Base-by-base conservation (phyloP, 2,888 invertebrate genomes). In the Xanthorhoe spadicearia region DNA sequence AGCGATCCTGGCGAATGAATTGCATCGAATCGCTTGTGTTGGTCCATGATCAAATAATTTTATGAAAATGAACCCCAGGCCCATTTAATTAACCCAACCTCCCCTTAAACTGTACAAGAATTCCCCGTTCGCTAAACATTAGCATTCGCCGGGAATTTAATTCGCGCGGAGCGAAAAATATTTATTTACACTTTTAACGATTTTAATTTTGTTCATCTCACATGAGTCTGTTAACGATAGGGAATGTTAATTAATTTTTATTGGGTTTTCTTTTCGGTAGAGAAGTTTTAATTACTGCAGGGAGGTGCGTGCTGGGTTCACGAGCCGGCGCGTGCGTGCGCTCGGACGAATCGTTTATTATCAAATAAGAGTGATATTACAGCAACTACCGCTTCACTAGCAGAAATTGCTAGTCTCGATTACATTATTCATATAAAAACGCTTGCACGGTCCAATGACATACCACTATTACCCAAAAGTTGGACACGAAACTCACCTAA, bases 71-170 rank as follows among this genome's bases (percentile, higher is more conserved):
- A 89, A 90, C 86, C 87, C 87, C 77, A 79, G 80, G 85, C 84
- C 86, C 89, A 89, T 92, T 93, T 91, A 92, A 92, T 93, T 92
- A 92, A 91, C 91, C 87, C 88, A 72, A 85, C 84, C 87, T 86
- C 87, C 90, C 87, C 85, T 82, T 86, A 84, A 88, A 89, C 83
- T 88, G 89, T 87, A 90, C 89, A 90, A 90, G 91, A 90, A 91
- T 91, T 89, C 89, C 88, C 90, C 85, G 83, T 64, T 67, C 67
- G 87, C 87, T 88, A 88, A 89, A 89, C 90, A 92, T 92, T 90
- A 89, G 85, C 88, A 87, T 89, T 88, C 89, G 88, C 83, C 82
- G 86, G 87, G 87, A 92, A 89, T 92, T 89, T 89, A 87, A 91
- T 90, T 88, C 86, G 82, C 77, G 79, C 83, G 83, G 71, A 86